Evolutionary conservation across 2,888 invertebrate genomes (phyloP), one percentile per base, ranked within the genome.

Genomic region (Patella caerulea): DNA sequence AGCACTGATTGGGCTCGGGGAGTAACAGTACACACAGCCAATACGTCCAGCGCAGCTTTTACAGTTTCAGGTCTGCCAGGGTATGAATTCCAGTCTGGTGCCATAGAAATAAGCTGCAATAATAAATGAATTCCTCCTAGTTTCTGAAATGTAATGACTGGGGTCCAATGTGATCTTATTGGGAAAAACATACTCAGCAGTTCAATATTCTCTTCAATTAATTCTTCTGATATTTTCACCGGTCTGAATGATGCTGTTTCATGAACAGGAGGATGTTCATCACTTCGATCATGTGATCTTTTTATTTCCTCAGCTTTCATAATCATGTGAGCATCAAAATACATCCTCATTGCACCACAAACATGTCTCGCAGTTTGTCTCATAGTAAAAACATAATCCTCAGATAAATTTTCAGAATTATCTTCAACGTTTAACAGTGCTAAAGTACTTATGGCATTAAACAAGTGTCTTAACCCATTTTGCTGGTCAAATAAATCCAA

Each of bases 401-500:
- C 97, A 54, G 94, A 95, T 65, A 95, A 89, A 12, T 52, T 79
- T 2, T 82, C 76, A 0, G 80, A 81, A 74, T 84, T 80, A 24
- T 95, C 95, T 75, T 95, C 95, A 19, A 95, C 94, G n/a, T 95
- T 95, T 75, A 96, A 91, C 82, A 98, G 96, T 17, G 96, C 95
- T 76, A 98, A 93, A 0, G 97, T 97, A 54, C 97, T 95, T 88
- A 96, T 95, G 88, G 98, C 96, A 93, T 99, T 99, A 92, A 97
- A 96, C 1, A 99, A 93, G 90, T 97, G 96, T 17, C 99, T 93
- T 5, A 99, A 93, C 0, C 99, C 99, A 92, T 99, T 98, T 92
- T 96, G 94, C n/a, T 92, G 94, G 92, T 99, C 99, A 90, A 99
- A 99, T 91, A 98, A 95, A 86, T 98, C 97, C 12, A 99, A 93